phyloP scores from a whole-genome alignment of 2,113 vertebrate genomes.

The Aramus guarauna region DNA sequence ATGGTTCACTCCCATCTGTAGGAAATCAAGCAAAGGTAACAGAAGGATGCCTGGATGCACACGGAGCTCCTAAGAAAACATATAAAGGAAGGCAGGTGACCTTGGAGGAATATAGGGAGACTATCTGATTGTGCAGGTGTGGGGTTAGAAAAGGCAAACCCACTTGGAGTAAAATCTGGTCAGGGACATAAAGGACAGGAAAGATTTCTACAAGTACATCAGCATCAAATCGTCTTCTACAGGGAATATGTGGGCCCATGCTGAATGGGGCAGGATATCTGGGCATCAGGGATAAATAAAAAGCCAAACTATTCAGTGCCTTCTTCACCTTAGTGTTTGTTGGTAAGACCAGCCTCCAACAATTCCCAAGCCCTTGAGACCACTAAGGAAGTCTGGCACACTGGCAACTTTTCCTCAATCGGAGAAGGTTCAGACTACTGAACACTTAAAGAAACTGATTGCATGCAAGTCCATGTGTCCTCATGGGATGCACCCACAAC shows the following conservation, averaged over 20 bases:
- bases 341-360: neutral
- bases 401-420: neutral
- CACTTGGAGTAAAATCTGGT: neutral
- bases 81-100: neutral
- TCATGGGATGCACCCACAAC: neutral
- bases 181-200: neutral
- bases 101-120: neutral
- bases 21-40: neutral
- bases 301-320: neutral
- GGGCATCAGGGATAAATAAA: neutral
- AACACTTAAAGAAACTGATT: neutral
- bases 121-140: neutral
- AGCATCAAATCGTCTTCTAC: neutral
- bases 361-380: neutral
- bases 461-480: neutral
- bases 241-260: neutral
- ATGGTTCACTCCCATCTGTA: accelerated
- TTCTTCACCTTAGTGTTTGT: neutral
- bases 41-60: neutral
- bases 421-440: neutral
- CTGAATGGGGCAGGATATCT: neutral
- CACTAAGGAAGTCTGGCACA: neutral
- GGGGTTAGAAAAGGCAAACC: neutral
- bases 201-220: neutral
- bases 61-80: neutral